Evolutionary conservation across 2,888 invertebrate genomes (phyloP).

Genomic region (Parapristionchus giblindavisi): DNA sequence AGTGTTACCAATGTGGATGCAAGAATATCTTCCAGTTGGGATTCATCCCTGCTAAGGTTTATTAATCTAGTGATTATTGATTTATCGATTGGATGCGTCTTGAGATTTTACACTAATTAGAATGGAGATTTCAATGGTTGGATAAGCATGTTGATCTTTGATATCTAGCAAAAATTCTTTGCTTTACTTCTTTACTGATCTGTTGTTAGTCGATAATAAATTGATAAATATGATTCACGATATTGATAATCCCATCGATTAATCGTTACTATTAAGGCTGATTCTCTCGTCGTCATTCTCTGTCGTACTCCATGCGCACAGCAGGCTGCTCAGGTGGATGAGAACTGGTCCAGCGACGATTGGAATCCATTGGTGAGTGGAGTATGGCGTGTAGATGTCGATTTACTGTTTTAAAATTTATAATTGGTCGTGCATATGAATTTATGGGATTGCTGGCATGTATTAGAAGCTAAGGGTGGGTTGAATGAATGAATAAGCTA

Average conservation of each 20-base stretch:
- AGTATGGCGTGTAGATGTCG: no score
- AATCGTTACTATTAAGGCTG: conserved; percentile 47
- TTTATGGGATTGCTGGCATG: no score
- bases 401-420: no score
- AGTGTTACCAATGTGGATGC: conserved; percentile 98
- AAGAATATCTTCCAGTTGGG: conserved; percentile 97
- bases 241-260: no score
- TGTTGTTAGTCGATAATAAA: no score
- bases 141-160: not conserved
- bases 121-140: not conserved
- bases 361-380: conserved; percentile 74
- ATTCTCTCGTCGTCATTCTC: conserved; percentile 75
- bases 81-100: no score
- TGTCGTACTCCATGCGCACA: conserved; percentile 98
- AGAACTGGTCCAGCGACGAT: conserved; percentile 84
- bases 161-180: no score
- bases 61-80: not conserved
- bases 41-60: conserved; percentile 93
- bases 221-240: no score
- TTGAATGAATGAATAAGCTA: no score
- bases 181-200: no score
- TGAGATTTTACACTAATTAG: not conserved
- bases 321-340: conserved; percentile 93
- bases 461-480: no score
- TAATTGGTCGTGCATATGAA: no score